Evolutionary conservation across 2,113 vertebrate genomes (phyloP).

Genomic region (Addax nasomaculatus): DNA sequence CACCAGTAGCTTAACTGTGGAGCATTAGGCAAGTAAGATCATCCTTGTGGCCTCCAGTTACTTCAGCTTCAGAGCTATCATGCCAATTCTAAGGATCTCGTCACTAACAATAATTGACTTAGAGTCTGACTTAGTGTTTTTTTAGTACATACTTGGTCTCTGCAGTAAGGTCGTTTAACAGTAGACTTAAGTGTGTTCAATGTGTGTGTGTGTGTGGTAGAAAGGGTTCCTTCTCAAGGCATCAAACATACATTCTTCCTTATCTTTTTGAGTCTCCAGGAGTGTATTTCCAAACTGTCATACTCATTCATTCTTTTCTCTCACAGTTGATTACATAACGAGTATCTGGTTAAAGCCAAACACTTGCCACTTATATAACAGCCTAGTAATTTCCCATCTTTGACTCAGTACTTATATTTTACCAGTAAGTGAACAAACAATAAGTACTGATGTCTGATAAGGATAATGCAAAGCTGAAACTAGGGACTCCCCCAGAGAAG

Average conservation of each 20-base stretch:
- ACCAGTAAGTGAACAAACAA: not conserved
- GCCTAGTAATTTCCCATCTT: not conserved
- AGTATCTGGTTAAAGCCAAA: slow-evolving; percentile 1
- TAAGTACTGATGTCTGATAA: not conserved
- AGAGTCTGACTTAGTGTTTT: not conserved
- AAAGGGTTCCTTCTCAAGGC: not conserved
- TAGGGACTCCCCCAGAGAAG: not conserved
- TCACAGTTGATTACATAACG: not conserved
- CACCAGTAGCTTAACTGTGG: not conserved
- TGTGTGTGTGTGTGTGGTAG: not conserved
- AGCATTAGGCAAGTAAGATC: not conserved
- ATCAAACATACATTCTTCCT: not conserved
- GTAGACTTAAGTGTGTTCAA: not conserved
- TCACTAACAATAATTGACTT: not conserved
- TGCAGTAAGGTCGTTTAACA: not conserved
- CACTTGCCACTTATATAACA: not conserved
- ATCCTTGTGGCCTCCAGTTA: not conserved
- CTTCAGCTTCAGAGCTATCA: not conserved
- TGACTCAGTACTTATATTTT: not conserved
- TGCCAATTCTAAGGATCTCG: not conserved
- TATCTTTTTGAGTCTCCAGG: not conserved
- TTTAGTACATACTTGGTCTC: not conserved
- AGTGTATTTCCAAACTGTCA: not conserved
- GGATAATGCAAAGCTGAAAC: not conserved
- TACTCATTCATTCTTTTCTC: not conserved